Conservation (phyloP, 1,140 invertebrate species). For the Diplogasteroides magnus region DNA sequence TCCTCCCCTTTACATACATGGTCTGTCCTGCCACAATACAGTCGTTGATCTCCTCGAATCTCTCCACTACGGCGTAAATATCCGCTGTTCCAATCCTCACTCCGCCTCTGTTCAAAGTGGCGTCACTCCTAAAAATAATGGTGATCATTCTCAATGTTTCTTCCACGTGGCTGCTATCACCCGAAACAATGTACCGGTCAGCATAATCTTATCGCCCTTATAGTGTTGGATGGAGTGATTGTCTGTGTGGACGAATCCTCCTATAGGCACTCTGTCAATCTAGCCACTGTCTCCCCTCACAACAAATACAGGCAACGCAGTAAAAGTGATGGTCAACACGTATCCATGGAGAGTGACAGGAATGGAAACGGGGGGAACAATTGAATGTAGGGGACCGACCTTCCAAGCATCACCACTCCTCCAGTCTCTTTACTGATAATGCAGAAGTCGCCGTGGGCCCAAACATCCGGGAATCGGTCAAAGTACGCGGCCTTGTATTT, state of each 20-base stretch:
- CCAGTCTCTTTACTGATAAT: slow-evolving; percentile 60
- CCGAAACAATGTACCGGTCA: too few species aligned
- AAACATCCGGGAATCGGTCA: slow-evolving; percentile 53
- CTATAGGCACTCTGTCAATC: too few species aligned
- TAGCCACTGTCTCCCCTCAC: too few species aligned
- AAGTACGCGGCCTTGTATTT: slow-evolving; percentile 64
- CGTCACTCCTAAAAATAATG: slow-evolving; percentile 59
- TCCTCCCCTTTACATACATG: slow-evolving; percentile 31
- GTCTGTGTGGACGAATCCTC: too few species aligned
- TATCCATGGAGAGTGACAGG: too few species aligned
- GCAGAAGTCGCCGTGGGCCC: slow-evolving; percentile 65
- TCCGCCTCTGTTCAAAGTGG: slow-evolving; percentile 65
- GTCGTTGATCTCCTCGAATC: slow-evolving; percentile 60
- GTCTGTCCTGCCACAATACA: slow-evolving; percentile 62
- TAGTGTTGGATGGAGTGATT: too few species aligned
- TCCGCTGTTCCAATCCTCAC: slow-evolving; percentile 66
- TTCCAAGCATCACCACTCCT: slow-evolving; percentile 63
- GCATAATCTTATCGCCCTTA: background rate
- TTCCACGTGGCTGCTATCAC: background rate
- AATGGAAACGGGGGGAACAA: too few species aligned
- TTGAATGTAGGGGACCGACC: too few species aligned
- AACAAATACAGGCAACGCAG: too few species aligned
- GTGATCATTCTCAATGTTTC: background rate
- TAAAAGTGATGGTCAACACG: too few species aligned
- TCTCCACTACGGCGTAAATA: slow-evolving; percentile 64